A percentile compares a stretch with the other conserved stretches of the same genome.
These are phyloP conservation scores for Gadus chalcogrammus DNA, from an alignment of 2,113 vertebrate genomes.

Conservation along the genomic window DNA sequence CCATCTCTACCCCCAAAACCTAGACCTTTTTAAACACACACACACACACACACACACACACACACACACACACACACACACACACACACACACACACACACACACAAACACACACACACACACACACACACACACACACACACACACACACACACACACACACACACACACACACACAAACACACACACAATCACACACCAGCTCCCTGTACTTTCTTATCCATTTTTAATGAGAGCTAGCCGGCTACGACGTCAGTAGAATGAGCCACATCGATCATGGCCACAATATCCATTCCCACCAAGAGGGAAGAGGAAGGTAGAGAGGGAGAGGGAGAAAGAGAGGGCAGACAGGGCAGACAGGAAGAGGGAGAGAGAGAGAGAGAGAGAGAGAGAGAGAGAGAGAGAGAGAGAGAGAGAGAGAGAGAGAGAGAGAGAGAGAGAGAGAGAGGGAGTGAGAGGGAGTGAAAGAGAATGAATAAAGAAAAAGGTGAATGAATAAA, in stretches of 20 bases:
- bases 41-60: background rate
- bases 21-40: background rate
- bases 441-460: too few species aligned
- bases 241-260: constrained; percentile 79
- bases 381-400: too few species aligned
- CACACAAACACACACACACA: constrained; percentile 18
- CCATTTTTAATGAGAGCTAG: constrained; percentile 91
- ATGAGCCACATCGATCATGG: constrained; percentile 91
- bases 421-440: too few species aligned
- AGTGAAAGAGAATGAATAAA: too few species aligned
- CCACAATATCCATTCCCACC: constrained; percentile 61
- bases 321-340: too few species aligned
- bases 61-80: constrained; percentile 43
- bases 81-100: constrained; percentile 8
- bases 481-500: too few species aligned
- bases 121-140: constrained; percentile 5
- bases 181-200: constrained; percentile 27
- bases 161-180: constrained; percentile 23
- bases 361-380: too few species aligned
- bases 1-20: background rate
- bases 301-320: constrained; percentile 22
- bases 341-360: background rate
- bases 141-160: constrained; percentile 25
- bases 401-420: too few species aligned
- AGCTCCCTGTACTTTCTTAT: constrained; percentile 61